Percentiles rank a stretch among this genome's conserved stretches.
These are phyloP conservation scores for Amphiduros pacificus DNA, from an alignment of 2,888 invertebrate genomes.

Conservation along the genomic window DNA sequence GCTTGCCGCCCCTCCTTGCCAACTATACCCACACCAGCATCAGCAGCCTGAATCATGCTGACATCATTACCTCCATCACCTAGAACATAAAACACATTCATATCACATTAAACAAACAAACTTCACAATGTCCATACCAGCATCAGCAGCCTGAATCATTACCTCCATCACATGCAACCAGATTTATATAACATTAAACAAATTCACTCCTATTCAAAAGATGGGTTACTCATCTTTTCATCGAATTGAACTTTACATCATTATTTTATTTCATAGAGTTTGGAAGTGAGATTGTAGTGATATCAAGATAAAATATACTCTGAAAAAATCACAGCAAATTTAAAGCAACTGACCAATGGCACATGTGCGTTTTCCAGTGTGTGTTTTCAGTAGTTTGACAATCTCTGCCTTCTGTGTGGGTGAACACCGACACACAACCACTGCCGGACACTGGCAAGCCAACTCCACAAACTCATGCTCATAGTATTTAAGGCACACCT, in stretches of 20 bases:
- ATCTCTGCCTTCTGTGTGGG: slow-evolving; percentile 75
- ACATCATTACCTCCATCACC: slow-evolving; percentile 75
- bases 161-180: slow-evolving; percentile 68
- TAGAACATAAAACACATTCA: no score
- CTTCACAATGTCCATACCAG: slow-evolving; percentile 59
- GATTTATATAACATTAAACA: no score
- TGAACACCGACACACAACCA: slow-evolving; percentile 75
- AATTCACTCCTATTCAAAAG: no score
- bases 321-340: background rate
- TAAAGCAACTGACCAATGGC: slow-evolving; percentile 49
- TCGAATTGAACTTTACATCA: no score
- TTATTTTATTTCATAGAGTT: no score
- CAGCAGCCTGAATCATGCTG: slow-evolving; percentile 73
- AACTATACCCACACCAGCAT: slow-evolving; percentile 59
- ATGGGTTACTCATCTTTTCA: no score
- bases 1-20: slow-evolving; percentile 65
- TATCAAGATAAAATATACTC: no score
- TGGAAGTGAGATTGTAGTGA: no score
- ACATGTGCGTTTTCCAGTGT: slow-evolving; percentile 65
- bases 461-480: slow-evolving; percentile 75
- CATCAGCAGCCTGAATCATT: slow-evolving; percentile 72
- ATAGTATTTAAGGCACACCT: slow-evolving; percentile 72
- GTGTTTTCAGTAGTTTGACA: slow-evolving; percentile 69
- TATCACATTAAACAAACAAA: no score
- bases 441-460: slow-evolving; percentile 73